These are phyloP conservation scores for Dryoscopus gambensis DNA, from an alignment of 2,113 vertebrate species.

Conservation along the genomic window DNA sequence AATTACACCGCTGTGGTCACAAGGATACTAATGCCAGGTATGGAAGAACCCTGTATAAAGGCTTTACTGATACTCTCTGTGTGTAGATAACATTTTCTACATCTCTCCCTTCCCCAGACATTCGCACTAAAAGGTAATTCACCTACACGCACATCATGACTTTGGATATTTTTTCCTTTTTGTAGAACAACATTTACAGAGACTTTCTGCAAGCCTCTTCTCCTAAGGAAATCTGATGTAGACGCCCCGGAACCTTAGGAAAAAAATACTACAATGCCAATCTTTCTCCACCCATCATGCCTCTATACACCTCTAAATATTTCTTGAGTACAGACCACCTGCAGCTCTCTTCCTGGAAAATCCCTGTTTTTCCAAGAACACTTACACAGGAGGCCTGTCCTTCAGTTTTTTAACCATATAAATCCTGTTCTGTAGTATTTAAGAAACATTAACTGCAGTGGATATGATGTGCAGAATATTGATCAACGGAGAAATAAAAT, in stretches of 20 bases:
- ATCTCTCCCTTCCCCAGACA: not conserved
- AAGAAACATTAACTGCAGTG: not conserved
- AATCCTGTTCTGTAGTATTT: not conserved
- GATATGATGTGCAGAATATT: not conserved
- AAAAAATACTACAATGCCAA: not conserved
- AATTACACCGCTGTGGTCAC: not conserved
- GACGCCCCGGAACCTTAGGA: not conserved
- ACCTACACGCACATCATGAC: not conserved
- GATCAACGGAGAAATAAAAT: not conserved
- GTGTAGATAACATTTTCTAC: not conserved
- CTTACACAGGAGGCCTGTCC: not conserved
- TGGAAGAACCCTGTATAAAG: not conserved
- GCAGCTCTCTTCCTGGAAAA: not conserved
- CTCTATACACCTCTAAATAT: not conserved
- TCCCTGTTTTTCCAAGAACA: not conserved
- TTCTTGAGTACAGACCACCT: not conserved
- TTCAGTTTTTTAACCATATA: not conserved
- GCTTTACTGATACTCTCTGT: not conserved
- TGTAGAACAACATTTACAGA: not conserved
- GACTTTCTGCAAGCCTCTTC: not conserved
- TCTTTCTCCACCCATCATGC: not conserved
- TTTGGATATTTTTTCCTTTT: not conserved
- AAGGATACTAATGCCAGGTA: not conserved
- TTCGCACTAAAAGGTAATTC: not conserved
- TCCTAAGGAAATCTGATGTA: not conserved